These are phyloP conservation scores for Agrotis segetum DNA, from an alignment of 2,888 invertebrate genomes.

Conservation along the genomic window DNA sequence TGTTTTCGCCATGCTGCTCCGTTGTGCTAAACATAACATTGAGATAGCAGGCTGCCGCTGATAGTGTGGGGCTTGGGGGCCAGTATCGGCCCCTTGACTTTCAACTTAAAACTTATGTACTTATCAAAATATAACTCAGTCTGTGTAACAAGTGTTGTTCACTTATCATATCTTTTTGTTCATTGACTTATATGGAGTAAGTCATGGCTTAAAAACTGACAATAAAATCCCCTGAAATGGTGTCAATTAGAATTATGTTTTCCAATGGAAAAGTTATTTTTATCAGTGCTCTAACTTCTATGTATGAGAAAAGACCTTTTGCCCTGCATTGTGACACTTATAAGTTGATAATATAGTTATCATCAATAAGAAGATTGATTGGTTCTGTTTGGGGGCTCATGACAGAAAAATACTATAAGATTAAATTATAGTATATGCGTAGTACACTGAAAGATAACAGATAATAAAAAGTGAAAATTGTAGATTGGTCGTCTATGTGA, in stretches of 20 bases:
- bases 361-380: constrained; percentile 17
- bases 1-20: constrained; percentile 56
- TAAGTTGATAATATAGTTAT: constrained; percentile 24
- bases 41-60: constrained; percentile 28
- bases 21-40: constrained; percentile 41
- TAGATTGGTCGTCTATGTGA: neutral
- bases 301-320: constrained; percentile 21
- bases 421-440: neutral
- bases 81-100: constrained; percentile 27
- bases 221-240: neutral
- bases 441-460: constrained; percentile 8
- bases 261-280: constrained; percentile 7
- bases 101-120: constrained; percentile 30
- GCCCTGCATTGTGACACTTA: constrained; percentile 15
- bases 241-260: neutral
- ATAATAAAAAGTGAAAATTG: neutral
- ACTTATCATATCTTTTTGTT: constrained; percentile 11
- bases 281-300: neutral
- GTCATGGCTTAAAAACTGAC: neutral
- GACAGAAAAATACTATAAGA: constrained; percentile 9
- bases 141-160: constrained; percentile 6
- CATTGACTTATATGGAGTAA: neutral
- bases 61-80: constrained; percentile 19
- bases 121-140: constrained; percentile 4
- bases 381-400: constrained; percentile 23